Conservation (phyloP, 2,113 vertebrate species). For the Pteruthius melanotis region DNA sequence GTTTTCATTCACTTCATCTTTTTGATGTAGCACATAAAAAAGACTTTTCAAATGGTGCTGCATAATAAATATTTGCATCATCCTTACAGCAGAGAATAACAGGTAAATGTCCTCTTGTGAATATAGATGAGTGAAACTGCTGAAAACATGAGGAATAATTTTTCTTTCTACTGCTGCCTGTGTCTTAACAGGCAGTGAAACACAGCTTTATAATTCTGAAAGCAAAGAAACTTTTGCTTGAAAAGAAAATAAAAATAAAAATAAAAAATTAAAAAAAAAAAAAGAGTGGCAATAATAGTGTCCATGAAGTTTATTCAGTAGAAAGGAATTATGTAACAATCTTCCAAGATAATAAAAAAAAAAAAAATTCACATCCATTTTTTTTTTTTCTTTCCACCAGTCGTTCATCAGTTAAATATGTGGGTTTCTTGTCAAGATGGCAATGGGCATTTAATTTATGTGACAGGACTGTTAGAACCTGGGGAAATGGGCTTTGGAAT, state of each 20-base stretch:
- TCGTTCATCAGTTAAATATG: background rate
- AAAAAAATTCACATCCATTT: background rate
- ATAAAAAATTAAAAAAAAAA: background rate
- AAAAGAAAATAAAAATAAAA: background rate
- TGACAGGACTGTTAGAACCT: background rate
- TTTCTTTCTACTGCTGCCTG: background rate
- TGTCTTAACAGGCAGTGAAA: background rate
- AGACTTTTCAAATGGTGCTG: background rate
- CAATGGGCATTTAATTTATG: background rate
- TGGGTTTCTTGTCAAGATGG: background rate
- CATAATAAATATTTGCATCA: conserved; percentile 32
- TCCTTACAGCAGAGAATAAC: conserved; percentile 7
- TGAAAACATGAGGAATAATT: background rate
- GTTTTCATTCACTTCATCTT: conserved; percentile 24
- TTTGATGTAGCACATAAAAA: conserved; percentile 23
- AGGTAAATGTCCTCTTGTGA: background rate
- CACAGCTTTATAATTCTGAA: background rate
- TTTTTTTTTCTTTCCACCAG: background rate
- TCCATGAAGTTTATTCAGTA: background rate
- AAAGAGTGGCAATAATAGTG: background rate
- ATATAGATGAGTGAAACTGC: background rate
- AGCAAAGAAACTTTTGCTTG: background rate
- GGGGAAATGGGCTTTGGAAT: conserved; percentile 19
- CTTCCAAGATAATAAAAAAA: background rate
- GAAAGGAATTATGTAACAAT: background rate